Conservation (phyloP, 2,888 invertebrate species). For the Dynastes grantii region DNA sequence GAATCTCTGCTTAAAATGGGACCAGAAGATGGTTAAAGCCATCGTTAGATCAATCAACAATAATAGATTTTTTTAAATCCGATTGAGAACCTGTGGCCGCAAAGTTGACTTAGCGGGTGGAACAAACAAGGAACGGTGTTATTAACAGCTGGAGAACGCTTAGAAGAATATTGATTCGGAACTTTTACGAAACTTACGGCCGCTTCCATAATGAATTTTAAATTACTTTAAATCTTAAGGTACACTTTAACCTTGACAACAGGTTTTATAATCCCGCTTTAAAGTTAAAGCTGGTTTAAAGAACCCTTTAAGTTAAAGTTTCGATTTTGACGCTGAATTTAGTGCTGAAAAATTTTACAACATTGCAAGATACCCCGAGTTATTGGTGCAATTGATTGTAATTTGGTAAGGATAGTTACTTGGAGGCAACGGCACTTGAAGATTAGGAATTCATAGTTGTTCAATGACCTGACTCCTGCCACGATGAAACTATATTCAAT, state of each 20-base stretch:
- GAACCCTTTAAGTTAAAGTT: not conserved
- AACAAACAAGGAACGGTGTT: too few relatives aligned
- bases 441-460: slow-evolving; percentile 54
- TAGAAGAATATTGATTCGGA: too few relatives aligned
- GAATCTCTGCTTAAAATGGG: too few relatives aligned
- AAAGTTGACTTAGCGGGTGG: too few relatives aligned
- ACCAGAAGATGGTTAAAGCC: too few relatives aligned
- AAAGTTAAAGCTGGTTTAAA: slow-evolving; percentile 4
- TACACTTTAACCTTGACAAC: slow-evolving; percentile 10
- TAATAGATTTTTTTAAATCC: too few relatives aligned
- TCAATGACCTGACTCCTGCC: slow-evolving; percentile 61
- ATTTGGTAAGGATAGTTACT: slow-evolving; percentile 53
- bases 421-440: slow-evolving; percentile 55
- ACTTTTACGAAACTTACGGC: not conserved
- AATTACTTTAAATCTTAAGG: not conserved
- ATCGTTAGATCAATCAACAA: too few relatives aligned
- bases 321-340: not conserved
- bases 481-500: slow-evolving; percentile 64
- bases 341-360: slow-evolving; percentile 27
- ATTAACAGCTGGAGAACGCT: too few relatives aligned
- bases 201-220: slow-evolving; percentile 17
- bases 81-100: too few relatives aligned
- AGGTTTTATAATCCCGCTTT: slow-evolving; percentile 27
- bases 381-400: slow-evolving; percentile 51
- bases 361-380: slow-evolving; percentile 47